Evolutionary conservation across 1,140 invertebrate genomes (phyloP), one percentile per base, ranked within the genome.

Genomic region (Nautilus pompilius): DNA sequence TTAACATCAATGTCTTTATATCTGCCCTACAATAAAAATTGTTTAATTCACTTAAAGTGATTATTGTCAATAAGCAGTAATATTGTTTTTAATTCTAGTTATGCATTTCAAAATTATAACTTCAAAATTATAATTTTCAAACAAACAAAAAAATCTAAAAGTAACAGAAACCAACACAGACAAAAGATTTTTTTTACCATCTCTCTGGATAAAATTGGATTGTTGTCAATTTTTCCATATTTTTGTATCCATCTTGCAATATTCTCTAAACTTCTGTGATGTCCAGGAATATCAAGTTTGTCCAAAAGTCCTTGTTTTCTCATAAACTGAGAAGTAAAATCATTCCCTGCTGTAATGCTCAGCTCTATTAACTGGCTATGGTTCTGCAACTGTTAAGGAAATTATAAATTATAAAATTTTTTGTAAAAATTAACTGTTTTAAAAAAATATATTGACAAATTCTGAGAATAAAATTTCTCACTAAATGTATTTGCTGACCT

Each of bases 271-370:
- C 58, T 63, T 22, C 8, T 41, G 26, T 55, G 56, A 2, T 63
- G 22, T 15, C 71, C 72, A 26, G 64, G 29, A 4, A 74, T 65
- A 60, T 72, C 73, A 6, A 77, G 58, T 34, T 66, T 61, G 13
- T 20, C n/a, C 8, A 62, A 32, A 0, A 72, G 64, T 4, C 61
- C 58, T 41, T 41, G 30, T 15, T 5, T 59, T 2, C 15, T 15
- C 68, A 80, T 69, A 62, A 64, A 68, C 0, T 62, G 70, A 28
- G 56, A 58, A 4, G 80, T 81, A 60, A 75, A 80, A 51, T 81
- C 80, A 68, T 80, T 81, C 4, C 80, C 78, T 46, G 65, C 65
- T 26, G 78, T 66, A 45, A 81, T 74, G 57, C 72, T 67, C 53
- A 81, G 53, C 53, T 81, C 80, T 10, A 78, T 58, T 28, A 79